Evolutionary conservation across 92 coral and sea anemone genomes (phyloP).

Genomic region (Porites cylindrica): DNA sequence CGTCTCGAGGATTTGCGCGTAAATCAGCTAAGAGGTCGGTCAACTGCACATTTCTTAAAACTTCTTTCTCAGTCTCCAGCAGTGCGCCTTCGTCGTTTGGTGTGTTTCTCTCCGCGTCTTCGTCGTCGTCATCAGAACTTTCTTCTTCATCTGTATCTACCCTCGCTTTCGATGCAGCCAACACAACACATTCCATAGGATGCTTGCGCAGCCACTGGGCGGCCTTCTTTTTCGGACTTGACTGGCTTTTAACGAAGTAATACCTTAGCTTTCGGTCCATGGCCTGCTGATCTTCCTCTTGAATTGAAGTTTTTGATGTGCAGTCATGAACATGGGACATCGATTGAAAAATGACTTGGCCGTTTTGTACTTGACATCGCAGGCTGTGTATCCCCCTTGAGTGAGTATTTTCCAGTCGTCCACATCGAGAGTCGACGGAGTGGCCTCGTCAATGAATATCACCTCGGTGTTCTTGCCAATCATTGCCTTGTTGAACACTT

Average conservation of each 20-base stretch:
- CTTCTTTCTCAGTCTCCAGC: no score
- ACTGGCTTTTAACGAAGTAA: constrained; percentile 39
- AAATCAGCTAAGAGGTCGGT: no score
- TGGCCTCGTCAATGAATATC: constrained; percentile 47
- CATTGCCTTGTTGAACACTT: constrained; percentile 60
- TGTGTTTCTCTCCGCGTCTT: no score
- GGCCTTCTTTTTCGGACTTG: constrained; percentile 53
- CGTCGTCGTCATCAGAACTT: no score
- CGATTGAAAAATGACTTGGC: constrained; percentile 33
- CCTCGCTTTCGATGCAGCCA: background rate
- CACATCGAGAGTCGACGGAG: constrained; percentile 24
- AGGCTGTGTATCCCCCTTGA: background rate
- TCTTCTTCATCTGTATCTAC: no score
- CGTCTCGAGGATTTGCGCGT: no score
- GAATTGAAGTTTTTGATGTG: constrained; percentile 29
- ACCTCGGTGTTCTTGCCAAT: constrained; percentile 28
- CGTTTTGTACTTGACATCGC: constrained; percentile 10
- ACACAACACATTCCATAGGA: constrained; percentile 62
- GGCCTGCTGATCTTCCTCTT: constrained; percentile 23
- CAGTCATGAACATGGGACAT: constrained; percentile 36
- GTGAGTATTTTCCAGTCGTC: constrained; percentile 45
- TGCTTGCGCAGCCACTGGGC: constrained; percentile 53
- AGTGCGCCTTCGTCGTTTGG: no score
- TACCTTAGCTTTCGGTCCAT: constrained; percentile 44
- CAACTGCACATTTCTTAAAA: no score